These are phyloP conservation scores for Drosophila flavopinicola DNA, from an alignment of 2,888 invertebrate genomes.

Conservation along the genomic window DNA sequence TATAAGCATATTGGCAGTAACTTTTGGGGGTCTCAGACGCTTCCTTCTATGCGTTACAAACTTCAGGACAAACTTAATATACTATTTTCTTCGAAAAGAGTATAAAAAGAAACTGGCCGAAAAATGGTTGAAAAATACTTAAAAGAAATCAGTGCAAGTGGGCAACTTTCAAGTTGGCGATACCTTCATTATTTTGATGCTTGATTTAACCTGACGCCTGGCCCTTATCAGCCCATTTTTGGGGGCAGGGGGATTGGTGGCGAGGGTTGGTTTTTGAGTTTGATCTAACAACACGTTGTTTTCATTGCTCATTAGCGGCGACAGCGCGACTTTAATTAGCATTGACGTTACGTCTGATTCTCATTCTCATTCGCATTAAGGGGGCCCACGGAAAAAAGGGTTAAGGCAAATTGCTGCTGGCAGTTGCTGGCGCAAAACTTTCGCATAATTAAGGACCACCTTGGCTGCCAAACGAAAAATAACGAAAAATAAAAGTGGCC, in stretches of 20 bases:
- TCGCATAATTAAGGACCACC: constrained; percentile 56
- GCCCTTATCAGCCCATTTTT: constrained; percentile 71
- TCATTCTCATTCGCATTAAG: too few relatives aligned
- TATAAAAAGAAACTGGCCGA: constrained; percentile 36
- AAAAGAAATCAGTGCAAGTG: constrained; percentile 70
- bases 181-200: constrained; percentile 82
- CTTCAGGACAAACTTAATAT: too few relatives aligned
- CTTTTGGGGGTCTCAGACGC: too few relatives aligned
- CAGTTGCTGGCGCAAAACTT: constrained; percentile 49
- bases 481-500: constrained; percentile 12
- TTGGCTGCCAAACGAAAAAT: constrained; percentile 55
- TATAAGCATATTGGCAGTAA: too few relatives aligned
- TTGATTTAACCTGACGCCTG: constrained; percentile 81
- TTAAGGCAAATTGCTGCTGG: constrained; percentile 65
- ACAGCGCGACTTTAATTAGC: constrained; percentile 81
- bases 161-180: constrained; percentile 28
- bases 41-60: too few relatives aligned
- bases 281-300: constrained; percentile 81
- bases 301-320: constrained; percentile 83
- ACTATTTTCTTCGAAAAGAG: too few relatives aligned
- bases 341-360: constrained; percentile 68
- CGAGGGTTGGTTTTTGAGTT: not conserved
- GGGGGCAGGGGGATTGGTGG: too few relatives aligned
- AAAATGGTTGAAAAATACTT: constrained; percentile 67
- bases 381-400: constrained; percentile 47